Evolutionary conservation across 2,797 vertebrate species (phyloP), one percentile per base, ranked within the genome.

Genomic region (Rhadinocentrus ornatus): DNA sequence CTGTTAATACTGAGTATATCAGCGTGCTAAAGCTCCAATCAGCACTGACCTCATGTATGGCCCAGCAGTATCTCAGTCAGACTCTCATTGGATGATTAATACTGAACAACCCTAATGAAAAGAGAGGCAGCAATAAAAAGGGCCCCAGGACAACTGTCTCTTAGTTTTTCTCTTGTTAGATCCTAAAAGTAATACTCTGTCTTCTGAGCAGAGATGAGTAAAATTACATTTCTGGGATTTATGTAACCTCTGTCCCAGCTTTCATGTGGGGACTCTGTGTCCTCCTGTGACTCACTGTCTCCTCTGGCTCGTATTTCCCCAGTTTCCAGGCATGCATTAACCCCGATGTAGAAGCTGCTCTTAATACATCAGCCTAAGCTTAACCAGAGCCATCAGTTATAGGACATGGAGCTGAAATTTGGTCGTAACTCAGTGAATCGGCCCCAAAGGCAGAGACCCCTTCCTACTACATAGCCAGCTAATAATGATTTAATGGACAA

Each of bases 401-500:
- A 62, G 75, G 77, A 82, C 75, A 61, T 82, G 82, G 76, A 73
- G 78, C 55, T 66, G 64, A 89, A 85, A 88, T 92, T 91, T 86
- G 84, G 78, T 82, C 84, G 82, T 93, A 90, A 88, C 69, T 88
- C 90, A 87, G 64, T 26, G 71, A 70, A 56, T 5, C 39, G 29
- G 77, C 75, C 73, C 73, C 46, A 52, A 78, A 78, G 82, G 75
- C 79, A 69, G 52, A 73, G 18, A 85, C 74, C 75, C 88, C 84
- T 85, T 88, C 73, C 81, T 71, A 69, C 80, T 86, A 80, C 86
- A 86, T 90, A 88, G 84, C 73, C 81, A 48, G 77, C 77, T 84
- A 88, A 90, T 86, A 86, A 87, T 82, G 85, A 90, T 90, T 90
- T 87, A 90, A 86, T 84, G 79, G 73, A 85, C 73, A 46, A 72